A percentile compares a stretch with the other conserved stretches of the same genome.
Conservation (phyloP, 92 coral and sea anemone genomes). For the Bergia sp. region DNA sequence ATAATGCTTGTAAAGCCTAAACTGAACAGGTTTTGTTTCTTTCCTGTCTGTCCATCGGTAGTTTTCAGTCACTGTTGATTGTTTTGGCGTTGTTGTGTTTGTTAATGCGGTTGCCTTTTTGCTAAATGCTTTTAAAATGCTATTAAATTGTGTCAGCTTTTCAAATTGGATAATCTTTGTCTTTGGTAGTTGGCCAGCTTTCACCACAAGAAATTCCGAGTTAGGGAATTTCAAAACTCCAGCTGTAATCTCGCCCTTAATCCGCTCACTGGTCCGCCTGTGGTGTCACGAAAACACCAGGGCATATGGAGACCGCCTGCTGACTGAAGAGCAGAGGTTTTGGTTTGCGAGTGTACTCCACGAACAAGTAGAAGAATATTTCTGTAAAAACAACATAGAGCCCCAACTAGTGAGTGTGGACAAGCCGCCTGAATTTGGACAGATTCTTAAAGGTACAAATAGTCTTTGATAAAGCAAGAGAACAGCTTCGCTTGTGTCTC, state of each 20-base stretch:
- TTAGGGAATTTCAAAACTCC: constrained; percentile 70
- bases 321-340: constrained; percentile 81
- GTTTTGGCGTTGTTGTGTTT: no score
- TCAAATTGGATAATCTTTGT: background rate
- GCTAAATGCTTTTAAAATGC: background rate
- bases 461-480: background rate
- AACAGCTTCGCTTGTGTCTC: no score
- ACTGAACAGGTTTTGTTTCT: no score
- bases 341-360: constrained; percentile 88
- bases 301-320: constrained; percentile 83
- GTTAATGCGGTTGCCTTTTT: background rate
- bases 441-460: constrained; percentile 50
- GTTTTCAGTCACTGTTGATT: no score
- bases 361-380: constrained; percentile 78
- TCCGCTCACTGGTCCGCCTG: constrained; percentile 88
- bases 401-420: constrained; percentile 29
- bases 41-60: no score
- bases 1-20: no score
- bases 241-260: constrained; percentile 89
- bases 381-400: constrained; percentile 74
- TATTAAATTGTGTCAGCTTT: no score
- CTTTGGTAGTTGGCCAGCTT: constrained; percentile 74
- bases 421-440: constrained; percentile 39
- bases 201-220: constrained; percentile 40
- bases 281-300: constrained; percentile 98